Conservation (phyloP, 92 coral and sea anemone genomes). For the Palythoa caribaeorum region DNA sequence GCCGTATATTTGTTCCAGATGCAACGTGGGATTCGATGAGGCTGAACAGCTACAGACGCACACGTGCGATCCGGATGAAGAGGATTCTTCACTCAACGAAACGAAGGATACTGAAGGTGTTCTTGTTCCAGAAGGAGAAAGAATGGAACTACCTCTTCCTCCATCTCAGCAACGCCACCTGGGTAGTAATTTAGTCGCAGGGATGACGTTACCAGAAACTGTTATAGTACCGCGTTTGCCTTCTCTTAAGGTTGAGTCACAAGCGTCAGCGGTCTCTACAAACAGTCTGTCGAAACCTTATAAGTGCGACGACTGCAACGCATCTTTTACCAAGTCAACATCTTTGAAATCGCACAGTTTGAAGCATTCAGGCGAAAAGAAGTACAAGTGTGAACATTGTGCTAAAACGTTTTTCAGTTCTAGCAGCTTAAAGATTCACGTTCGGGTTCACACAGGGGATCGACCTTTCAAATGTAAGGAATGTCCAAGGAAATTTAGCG, state of each 20-base stretch:
- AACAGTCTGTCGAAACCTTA: slow-evolving; percentile 57
- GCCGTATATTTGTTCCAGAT: slow-evolving; percentile 96
- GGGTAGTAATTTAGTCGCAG: slow-evolving; percentile 17
- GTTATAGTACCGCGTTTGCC: slow-evolving; percentile 39
- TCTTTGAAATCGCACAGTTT: slow-evolving; percentile 94
- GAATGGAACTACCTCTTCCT: background rate
- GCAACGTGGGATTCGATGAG: slow-evolving; percentile 86
- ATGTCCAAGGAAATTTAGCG: slow-evolving; percentile 96
- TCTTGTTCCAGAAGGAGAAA: slow-evolving; percentile 46
- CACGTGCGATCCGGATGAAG: slow-evolving; percentile 80
- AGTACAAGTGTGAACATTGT: slow-evolving; percentile 94
- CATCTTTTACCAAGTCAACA: slow-evolving; percentile 91
- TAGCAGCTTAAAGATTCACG: slow-evolving; percentile 96
- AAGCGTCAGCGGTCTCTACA: slow-evolving; percentile 7
- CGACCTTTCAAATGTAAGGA: slow-evolving; percentile 97
- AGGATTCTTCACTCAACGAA: slow-evolving; percentile 37
- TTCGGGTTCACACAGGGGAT: slow-evolving; percentile 97
- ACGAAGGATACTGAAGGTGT: slow-evolving; percentile 46
- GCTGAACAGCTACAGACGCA: slow-evolving; percentile 93
- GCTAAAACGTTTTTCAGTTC: slow-evolving; percentile 97
- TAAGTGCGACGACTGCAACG: slow-evolving; percentile 91
- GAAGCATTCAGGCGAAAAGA: slow-evolving; percentile 97
- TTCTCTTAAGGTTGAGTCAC: background rate
- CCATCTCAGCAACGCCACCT: background rate
- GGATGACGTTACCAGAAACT: slow-evolving; percentile 18